Base-by-base conservation (phyloP, 2,797 vertebrate species). In the Craterocephalus amniculus region DNA sequence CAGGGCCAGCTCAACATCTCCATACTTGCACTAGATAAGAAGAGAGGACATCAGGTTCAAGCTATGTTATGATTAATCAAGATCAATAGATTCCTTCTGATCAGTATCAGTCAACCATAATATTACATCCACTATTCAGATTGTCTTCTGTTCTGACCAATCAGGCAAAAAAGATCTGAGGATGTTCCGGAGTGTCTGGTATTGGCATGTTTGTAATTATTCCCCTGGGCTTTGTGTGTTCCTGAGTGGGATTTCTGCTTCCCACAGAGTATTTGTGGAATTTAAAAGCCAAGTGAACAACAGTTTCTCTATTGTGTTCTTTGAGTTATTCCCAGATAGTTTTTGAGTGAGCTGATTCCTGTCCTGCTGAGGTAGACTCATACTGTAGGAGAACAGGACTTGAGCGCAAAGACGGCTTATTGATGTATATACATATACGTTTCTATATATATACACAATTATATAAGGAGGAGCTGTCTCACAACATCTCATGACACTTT, bases 1-100 rank as follows among this genome's bases (percentile, higher is more conserved):
- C 86, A 91, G 63, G 88, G 90, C 36, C 82, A 81, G 1, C 62
- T 84, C 65, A 89, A 68, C 67, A 88, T 85, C 77, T 70, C 83
- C 90, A 93, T 92, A 0, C 48, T 67, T 51, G 51, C 73, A 38
- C 78, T 84, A 43, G 0, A 1, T 14, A 54, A 58, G 49, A 49
- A 0, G 55, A 60, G 4, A 68, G 26, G 55, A 13, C 18, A 45
- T 60, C 20, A 48, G 24, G 3, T 6, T 29, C 43, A n/a, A 9
- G 24, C 40, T 61, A 32, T 49, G 29, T 38, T 11, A 9, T 16
- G 20, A 48, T 20, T n/a, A n/a, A 48, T 48, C 7, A 48, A 48
- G 43, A 22, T n/a, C 14, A n/a, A 48, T 48, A n/a, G 20, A 48
- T 48, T 13, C 8, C 43, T 48, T 2, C 40, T 20, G 40, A 20